Conservation (phyloP, 2,113 vertebrate species). For the Triplophysa rosa region DNA sequence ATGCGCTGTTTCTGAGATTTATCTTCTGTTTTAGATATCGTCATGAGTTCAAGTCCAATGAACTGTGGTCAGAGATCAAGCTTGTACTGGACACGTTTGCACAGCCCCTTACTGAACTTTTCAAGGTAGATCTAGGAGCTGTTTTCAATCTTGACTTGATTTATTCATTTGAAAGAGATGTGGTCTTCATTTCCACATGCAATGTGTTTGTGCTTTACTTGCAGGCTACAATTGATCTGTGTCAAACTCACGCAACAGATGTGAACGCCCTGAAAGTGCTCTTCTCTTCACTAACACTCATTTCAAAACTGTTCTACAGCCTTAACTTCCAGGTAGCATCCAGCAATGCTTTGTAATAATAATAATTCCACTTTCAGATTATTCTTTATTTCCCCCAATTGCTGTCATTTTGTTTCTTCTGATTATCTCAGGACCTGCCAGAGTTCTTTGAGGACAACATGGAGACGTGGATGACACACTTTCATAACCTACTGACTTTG, state of each 20-base stretch:
- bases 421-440: slow-evolving; percentile 85
- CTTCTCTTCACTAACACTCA: slow-evolving; percentile 94
- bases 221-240: slow-evolving; percentile 95
- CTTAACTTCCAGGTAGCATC: slow-evolving; percentile 94
- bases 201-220: slow-evolving; percentile 40
- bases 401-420: slow-evolving; percentile 11
- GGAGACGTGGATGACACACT: slow-evolving; percentile 99
- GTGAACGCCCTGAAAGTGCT: slow-evolving; percentile 92
- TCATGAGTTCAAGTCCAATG: slow-evolving; percentile 98
- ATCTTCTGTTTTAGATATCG: slow-evolving; percentile 81
- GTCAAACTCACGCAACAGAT: slow-evolving; percentile 92
- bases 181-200: neutral
- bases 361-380: neutral
- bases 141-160: too few relatives aligned
- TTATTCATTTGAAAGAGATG: too few relatives aligned
- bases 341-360: neutral
- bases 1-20: neutral
- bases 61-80: slow-evolving; percentile 97
- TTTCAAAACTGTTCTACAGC: slow-evolving; percentile 97
- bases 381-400: neutral
- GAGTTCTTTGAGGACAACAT: slow-evolving; percentile 99
- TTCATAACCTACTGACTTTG: slow-evolving; percentile 92
- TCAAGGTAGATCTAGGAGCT: slow-evolving; percentile 79
- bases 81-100: slow-evolving; percentile 96
- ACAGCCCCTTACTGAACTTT: slow-evolving; percentile 91